phyloP scores from a whole-genome alignment of 2,113 vertebrate species.

The Silurus asotus region DNA sequence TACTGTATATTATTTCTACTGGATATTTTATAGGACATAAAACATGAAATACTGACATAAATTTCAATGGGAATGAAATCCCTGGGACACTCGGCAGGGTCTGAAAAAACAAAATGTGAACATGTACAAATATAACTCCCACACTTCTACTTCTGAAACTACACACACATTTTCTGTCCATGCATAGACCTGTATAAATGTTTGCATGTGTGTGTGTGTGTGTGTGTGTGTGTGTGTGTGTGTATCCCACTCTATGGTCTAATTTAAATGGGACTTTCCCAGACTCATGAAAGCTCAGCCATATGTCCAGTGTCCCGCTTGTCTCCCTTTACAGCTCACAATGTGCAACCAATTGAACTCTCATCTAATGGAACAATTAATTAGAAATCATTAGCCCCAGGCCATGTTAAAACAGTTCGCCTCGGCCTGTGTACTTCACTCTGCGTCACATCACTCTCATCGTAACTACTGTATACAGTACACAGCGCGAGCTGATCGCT shows the following conservation, averaged over 20 bases:
- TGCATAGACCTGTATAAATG: background rate
- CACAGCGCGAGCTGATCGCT: background rate
- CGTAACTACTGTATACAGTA: slow-evolving; percentile 17
- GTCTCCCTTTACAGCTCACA: slow-evolving; percentile 29
- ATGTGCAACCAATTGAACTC: slow-evolving; percentile 46
- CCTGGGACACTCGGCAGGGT: background rate
- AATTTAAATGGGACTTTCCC: slow-evolving; percentile 30
- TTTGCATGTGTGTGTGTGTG: background rate
- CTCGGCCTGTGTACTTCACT: background rate
- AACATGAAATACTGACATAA: background rate
- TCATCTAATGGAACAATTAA: slow-evolving; percentile 46
- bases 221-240: background rate
- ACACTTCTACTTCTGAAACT: background rate
- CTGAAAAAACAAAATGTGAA: background rate
- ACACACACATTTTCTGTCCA: background rate
- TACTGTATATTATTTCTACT: background rate
- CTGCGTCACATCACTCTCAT: background rate
- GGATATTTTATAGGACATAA: background rate
- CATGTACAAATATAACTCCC: background rate
- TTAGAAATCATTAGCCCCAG: slow-evolving; percentile 39
- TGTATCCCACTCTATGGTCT: background rate
- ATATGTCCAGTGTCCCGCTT: slow-evolving; percentile 26
- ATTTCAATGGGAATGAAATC: background rate
- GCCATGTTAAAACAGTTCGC: background rate
- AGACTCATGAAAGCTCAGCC: slow-evolving; percentile 25